Evolutionary conservation across 2,888 invertebrate genomes (phyloP).

Genomic region (Macaria liturata): DNA sequence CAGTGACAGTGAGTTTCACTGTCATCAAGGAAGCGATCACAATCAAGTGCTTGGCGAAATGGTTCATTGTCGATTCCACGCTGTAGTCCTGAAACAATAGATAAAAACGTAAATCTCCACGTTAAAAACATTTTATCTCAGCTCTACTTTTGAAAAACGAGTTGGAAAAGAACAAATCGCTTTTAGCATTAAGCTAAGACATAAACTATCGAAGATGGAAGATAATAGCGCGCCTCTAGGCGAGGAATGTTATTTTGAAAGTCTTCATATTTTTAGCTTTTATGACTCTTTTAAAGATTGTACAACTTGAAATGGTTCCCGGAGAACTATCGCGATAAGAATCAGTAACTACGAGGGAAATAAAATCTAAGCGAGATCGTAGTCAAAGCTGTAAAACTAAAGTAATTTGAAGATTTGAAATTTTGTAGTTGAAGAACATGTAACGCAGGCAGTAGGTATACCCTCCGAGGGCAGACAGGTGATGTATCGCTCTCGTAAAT

Average conservation of each 20-base stretch:
- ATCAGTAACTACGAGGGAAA: conserved; percentile 8
- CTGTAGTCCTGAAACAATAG: conserved; percentile 36
- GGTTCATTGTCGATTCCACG: conserved; percentile 54
- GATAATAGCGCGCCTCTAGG: conserved; percentile 26
- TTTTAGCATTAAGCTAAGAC: conserved; percentile 27
- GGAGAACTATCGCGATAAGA: conserved; percentile 21
- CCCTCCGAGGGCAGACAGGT: conserved; percentile 29
- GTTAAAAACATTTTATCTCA: conserved; percentile 16
- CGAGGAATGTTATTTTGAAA: conserved; percentile 30
- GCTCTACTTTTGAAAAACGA: conserved; percentile 10
- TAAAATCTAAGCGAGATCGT: neutral
- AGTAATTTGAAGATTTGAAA: conserved; percentile 15
- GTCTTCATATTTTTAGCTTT: conserved; percentile 35
- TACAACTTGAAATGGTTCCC: conserved; percentile 27
- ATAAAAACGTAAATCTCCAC: conserved; percentile 17
- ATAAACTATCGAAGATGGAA: conserved; percentile 30
- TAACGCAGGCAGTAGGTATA: neutral
- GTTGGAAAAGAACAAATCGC: conserved; percentile 20
- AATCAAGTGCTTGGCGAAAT: conserved; percentile 64
- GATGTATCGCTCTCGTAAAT: conserved; percentile 44
- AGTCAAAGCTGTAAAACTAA: conserved; percentile 5
- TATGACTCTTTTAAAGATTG: conserved; percentile 33
- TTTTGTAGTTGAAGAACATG: conserved; percentile 17
- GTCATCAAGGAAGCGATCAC: conserved; percentile 72
- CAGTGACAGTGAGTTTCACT: conserved; percentile 65